phyloP scores from a whole-genome alignment of 2,113 vertebrate species.

The Actinemys pallida region DNA sequence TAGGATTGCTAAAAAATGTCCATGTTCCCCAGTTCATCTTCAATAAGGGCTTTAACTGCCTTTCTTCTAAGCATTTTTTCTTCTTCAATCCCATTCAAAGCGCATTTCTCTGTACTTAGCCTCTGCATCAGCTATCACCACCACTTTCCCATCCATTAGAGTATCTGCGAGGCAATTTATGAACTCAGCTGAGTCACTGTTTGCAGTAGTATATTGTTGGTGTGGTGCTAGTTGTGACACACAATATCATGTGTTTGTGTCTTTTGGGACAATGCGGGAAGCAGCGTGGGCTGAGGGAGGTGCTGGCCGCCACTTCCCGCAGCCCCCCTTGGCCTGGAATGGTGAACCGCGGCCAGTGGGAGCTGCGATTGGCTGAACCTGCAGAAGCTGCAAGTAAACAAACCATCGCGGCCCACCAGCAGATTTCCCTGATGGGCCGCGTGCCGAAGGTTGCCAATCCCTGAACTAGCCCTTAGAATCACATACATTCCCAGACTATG shows the following conservation, averaged over 20 bases:
- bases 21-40: not conserved
- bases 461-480: not conserved
- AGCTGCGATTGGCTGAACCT: too few relatives aligned
- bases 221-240: not conserved
- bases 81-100: not conserved
- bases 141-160: not conserved
- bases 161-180: not conserved
- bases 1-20: not conserved
- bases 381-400: too few relatives aligned
- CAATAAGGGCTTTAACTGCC: not conserved
- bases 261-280: not conserved
- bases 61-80: not conserved
- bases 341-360: too few relatives aligned
- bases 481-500: not conserved
- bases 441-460: too few relatives aligned
- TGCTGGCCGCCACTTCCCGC: too few relatives aligned
- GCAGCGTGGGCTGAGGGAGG: too few relatives aligned
- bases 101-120: not conserved
- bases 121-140: not conserved
- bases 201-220: not conserved
- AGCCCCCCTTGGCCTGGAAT: too few relatives aligned
- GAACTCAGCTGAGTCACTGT: not conserved
- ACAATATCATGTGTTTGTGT: not conserved
- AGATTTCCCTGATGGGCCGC: too few relatives aligned
- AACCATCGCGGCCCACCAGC: too few relatives aligned